phyloP scores from a whole-genome alignment of 1,140 invertebrate species.

The Drosophila ananassae region DNA sequence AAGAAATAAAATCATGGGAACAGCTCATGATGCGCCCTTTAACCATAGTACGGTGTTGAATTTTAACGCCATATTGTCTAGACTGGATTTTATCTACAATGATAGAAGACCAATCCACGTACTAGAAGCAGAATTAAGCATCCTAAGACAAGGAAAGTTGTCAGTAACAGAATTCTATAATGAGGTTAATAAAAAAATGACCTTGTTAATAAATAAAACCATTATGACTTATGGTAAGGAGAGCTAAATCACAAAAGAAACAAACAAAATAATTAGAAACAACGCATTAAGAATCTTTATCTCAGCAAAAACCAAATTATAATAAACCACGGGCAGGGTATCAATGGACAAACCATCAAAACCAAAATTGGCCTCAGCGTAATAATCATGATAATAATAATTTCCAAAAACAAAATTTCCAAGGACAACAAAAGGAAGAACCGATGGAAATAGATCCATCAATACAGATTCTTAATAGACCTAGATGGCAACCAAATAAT shows the following conservation, averaged over 20 bases:
- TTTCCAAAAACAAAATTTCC: neutral
- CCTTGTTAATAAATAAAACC: slow-evolving; percentile 1
- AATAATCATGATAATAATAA: neutral
- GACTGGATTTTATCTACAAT: slow-evolving; percentile 5
- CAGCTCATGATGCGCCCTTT: neutral
- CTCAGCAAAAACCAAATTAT: neutral
- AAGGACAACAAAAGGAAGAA: slow-evolving; percentile 2
- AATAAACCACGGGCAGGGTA: neutral
- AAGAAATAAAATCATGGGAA: slow-evolving; percentile 5
- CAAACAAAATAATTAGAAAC: slow-evolving; percentile 3
- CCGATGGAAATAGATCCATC: slow-evolving; percentile 8
- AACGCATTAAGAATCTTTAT: slow-evolving; percentile 6
- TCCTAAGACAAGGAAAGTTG: neutral
- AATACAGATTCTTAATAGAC: neutral
- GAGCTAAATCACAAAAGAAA: slow-evolving; percentile 4
- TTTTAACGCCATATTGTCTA: slow-evolving; percentile 2
- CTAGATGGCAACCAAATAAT: neutral
- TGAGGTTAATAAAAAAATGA: slow-evolving; percentile 13
- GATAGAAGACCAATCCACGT: slow-evolving; percentile 6
- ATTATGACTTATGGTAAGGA: neutral
- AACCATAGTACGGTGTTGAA: neutral
- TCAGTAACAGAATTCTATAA: slow-evolving; percentile 5
- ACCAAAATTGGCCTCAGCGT: slow-evolving; percentile 5
- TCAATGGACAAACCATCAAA: neutral
- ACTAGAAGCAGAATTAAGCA: slow-evolving; percentile 1